Evolutionary conservation across 2,797 vertebrate species (phyloP).

Genomic region (Pseudochirops corinnae): DNA sequence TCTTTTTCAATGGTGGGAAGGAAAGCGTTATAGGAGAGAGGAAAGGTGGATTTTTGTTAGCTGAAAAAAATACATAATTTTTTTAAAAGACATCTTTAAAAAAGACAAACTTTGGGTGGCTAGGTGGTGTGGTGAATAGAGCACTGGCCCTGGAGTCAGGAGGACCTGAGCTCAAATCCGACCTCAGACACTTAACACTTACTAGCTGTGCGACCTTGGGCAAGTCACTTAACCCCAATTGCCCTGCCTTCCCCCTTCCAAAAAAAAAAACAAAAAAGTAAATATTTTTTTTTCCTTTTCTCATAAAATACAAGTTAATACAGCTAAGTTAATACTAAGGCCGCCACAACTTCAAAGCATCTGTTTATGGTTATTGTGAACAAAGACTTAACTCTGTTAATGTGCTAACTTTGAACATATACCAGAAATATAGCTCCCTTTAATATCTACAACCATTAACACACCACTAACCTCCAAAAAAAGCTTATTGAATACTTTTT

Average conservation of each 20-base stretch:
- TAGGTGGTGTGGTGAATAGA: too few species aligned
- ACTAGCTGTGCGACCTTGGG: too few species aligned
- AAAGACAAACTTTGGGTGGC: too few species aligned
- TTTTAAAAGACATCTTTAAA: too few species aligned
- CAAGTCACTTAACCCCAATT: too few species aligned
- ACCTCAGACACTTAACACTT: too few species aligned
- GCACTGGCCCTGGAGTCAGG: too few species aligned
- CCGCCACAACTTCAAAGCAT: background rate
- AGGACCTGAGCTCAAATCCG: too few species aligned
- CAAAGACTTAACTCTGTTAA: background rate
- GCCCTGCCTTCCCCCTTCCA: too few species aligned
- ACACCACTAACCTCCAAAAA: background rate
- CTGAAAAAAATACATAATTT: background rate
- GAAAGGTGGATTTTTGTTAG: too few species aligned
- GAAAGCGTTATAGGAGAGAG: background rate
- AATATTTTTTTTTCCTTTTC: background rate
- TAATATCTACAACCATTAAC: background rate
- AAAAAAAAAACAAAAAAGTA: too few species aligned
- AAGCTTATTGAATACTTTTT: background rate
- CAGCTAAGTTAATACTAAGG: background rate
- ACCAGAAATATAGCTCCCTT: background rate
- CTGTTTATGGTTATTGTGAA: background rate
- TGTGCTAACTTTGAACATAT: background rate
- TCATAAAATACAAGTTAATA: background rate
- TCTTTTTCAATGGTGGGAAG: background rate